A percentile compares a stretch with the other conserved stretches of the same genome.
These are phyloP conservation scores for Ailurus styani DNA, from an alignment of 2,113 vertebrate genomes.

Conservation along the genomic window DNA sequence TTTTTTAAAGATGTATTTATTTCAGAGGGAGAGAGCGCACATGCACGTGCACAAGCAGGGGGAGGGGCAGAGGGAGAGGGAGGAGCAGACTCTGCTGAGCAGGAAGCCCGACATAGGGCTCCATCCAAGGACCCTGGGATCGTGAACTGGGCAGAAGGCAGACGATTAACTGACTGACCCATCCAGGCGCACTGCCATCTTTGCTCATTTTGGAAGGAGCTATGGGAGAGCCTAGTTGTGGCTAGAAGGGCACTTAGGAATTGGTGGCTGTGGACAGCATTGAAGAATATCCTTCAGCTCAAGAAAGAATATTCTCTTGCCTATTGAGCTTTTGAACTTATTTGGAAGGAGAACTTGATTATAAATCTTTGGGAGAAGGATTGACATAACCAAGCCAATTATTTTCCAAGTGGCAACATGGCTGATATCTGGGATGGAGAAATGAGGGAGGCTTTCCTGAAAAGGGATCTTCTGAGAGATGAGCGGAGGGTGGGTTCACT, in stretches of 20 bases:
- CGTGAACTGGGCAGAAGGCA: background rate
- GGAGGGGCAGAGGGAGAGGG: background rate
- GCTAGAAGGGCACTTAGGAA: background rate
- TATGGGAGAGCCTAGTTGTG: accelerated
- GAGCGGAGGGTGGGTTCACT: background rate
- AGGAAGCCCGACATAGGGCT: background rate
- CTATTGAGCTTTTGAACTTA: background rate
- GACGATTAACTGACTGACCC: background rate
- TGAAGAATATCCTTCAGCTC: background rate
- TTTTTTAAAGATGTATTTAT: background rate
- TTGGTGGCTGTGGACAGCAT: background rate
- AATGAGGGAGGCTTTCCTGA: background rate
- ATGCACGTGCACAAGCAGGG: accelerated
- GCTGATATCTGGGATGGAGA: accelerated
- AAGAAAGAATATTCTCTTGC: background rate
- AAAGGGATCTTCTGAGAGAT: background rate
- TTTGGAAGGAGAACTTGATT: conserved; percentile 7
- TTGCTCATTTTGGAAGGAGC: background rate
- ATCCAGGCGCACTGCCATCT: background rate
- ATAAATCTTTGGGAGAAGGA: background rate
- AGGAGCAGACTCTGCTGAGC: background rate
- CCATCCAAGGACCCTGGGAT: background rate
- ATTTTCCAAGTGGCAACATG: background rate
- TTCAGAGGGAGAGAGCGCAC: background rate
- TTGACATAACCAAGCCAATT: background rate